Conservation (phyloP, 2,888 invertebrate genomes). For the Dolomedes plantarius region DNA sequence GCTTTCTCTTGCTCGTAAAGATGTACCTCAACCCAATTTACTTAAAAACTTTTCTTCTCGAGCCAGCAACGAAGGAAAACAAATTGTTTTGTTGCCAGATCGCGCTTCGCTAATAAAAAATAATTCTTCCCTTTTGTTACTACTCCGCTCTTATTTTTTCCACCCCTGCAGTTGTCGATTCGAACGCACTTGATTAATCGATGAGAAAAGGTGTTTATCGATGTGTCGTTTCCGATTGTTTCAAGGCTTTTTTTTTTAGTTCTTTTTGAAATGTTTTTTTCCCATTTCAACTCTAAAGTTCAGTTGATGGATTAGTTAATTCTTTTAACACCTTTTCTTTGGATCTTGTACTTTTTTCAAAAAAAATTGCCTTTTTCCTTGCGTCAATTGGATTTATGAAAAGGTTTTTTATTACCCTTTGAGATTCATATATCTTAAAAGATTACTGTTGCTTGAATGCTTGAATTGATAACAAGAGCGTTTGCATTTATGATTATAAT, state of each 20-base stretch:
- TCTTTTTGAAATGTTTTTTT: not conserved
- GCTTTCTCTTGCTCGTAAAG: slow-evolving; percentile 25
- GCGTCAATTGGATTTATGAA: slow-evolving; percentile 17
- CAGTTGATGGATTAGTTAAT: slow-evolving; percentile 69
- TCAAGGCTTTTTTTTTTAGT: not conserved
- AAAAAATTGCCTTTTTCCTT: slow-evolving; percentile 5
- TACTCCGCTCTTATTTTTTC: slow-evolving; percentile 24
- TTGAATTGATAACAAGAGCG: not conserved
- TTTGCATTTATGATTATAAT: not conserved
- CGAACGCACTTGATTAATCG: slow-evolving; percentile 55
- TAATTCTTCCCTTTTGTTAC: slow-evolving; percentile 48
- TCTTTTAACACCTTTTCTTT: slow-evolving; percentile 61
- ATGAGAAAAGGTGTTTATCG: slow-evolving; percentile 70
- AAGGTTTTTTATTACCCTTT: not conserved
- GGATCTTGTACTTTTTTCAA: not conserved
- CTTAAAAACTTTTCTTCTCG: slow-evolving; percentile 64
- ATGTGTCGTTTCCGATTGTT: slow-evolving; percentile 66
- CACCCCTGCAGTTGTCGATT: slow-evolving; percentile 47
- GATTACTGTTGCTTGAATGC: not conserved
- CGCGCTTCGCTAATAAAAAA: slow-evolving; percentile 67
- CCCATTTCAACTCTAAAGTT: not conserved
- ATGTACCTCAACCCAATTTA: slow-evolving; percentile 67
- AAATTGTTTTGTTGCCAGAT: slow-evolving; percentile 70
- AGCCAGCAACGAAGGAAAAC: slow-evolving; percentile 47
- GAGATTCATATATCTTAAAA: not conserved